Evolutionary conservation across 1,140 invertebrate genomes (phyloP), one percentile per base, ranked within the genome.

Genomic region (Cephus cinctus): DNA sequence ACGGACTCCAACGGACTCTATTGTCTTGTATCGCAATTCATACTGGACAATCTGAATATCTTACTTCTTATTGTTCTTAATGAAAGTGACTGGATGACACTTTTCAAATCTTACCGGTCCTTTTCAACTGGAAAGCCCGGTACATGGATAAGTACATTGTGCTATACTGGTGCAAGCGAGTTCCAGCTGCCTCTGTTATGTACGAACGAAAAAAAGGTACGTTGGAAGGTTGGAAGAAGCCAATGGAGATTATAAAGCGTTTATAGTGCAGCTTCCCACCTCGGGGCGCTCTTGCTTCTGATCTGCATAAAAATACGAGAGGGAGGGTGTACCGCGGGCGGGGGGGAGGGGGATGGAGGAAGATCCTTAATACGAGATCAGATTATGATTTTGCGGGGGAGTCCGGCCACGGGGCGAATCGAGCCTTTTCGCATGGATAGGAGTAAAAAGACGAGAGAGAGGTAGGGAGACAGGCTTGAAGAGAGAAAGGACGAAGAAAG

Each of bases 231-330:
- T 30, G 27, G 9, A 12, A 12, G 27, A 12, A 30, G 3, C 27
- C 9, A 30, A 54, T 40, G 52, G 58, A 73, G 65, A 71, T 71
- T 73, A 69, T 71, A 73, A 71, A 69, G 62, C 68, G 64, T 72
- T 72, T 72, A 71, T 65, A 63, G 67, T 56, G 59, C 63, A 63
- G 69, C 67, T 70, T 72, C 69, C 61, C 67, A 70, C 67, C 71
- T 71, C 65, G 46, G 65, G 71, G 69, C 69, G 58, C 64, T 65
- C 67, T 8, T 36, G 62, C 61, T 63, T 65, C 65, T 69, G 68
- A 73, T 73, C 68, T 72, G 71, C 71, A 73, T 73, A 73, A 73
- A 73, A 73, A 73, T 73, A 67, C 65, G 63, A 62, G 61, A 61
- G 59, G 14, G 47, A 48, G 40, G 36, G 50, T 53, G 39, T 43